Evolutionary conservation across 2,113 vertebrate genomes (phyloP).

Genomic region (Sterrhoptilus dennistouni): DNA sequence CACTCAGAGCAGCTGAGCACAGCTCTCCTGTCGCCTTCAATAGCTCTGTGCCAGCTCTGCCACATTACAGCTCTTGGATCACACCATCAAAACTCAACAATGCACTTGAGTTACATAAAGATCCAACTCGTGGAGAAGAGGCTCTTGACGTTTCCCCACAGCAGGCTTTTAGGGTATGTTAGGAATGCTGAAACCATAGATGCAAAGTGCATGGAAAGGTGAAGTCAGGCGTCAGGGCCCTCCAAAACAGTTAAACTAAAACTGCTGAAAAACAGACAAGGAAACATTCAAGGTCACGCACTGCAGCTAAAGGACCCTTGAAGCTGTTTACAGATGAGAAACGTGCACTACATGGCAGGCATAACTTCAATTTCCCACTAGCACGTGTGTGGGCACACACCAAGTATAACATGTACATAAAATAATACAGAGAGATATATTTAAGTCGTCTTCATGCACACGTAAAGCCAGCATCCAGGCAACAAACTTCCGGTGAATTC

Average conservation of each 20-base stretch:
- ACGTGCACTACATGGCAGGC: fast-evolving
- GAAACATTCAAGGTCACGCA: background rate
- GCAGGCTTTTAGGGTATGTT: background rate
- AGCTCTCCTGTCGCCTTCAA: background rate
- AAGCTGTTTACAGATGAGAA: background rate
- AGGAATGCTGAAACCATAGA: background rate
- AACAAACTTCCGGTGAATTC: background rate
- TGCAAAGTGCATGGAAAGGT: background rate
- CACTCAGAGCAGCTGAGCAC: background rate
- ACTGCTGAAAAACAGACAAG: background rate
- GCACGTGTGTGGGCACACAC: background rate
- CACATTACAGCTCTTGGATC: background rate
- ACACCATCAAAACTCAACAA: background rate
- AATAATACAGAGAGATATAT: background rate
- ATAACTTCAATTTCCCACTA: background rate
- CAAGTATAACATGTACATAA: background rate
- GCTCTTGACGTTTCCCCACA: background rate
- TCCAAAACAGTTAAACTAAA: background rate
- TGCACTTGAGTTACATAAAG: constrained; percentile 6
- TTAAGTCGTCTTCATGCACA: background rate
- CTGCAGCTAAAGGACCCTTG: background rate
- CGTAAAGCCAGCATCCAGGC: background rate
- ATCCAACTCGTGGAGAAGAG: background rate
- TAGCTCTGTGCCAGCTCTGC: background rate
- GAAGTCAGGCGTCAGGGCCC: background rate